These are phyloP conservation scores for Cephalotes varians DNA, from an alignment of 2,888 invertebrate species.

Conservation along the genomic window DNA sequence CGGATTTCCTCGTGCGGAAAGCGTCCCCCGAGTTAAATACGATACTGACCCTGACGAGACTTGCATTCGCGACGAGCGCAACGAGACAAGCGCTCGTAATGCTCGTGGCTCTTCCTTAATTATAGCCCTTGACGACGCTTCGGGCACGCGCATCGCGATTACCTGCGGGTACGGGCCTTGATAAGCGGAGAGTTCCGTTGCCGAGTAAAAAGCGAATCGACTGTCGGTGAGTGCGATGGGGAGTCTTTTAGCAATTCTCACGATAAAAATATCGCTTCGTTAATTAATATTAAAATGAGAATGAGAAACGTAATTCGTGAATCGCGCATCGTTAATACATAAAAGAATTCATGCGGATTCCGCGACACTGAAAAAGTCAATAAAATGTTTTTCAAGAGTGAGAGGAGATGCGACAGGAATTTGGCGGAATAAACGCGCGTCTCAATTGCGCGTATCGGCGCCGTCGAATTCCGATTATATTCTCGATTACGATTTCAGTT, in stretches of 20 bases:
- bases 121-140: neutral
- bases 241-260: neutral
- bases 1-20: slow-evolving; percentile 26
- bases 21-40: slow-evolving; percentile 30
- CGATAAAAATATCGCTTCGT: neutral
- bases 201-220: neutral
- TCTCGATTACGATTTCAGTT: neutral
- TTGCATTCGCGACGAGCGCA: slow-evolving; percentile 31
- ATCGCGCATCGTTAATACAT: neutral
- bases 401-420: neutral
- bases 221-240: neutral
- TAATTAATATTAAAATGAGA: slow-evolving; percentile 13
- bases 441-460: neutral
- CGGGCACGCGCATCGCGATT: neutral
- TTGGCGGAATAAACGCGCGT: neutral
- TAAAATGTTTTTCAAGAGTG: neutral
- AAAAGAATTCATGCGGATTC: neutral
- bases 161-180: neutral
- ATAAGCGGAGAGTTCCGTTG: neutral
- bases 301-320: neutral
- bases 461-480: neutral
- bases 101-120: slow-evolving; percentile 33
- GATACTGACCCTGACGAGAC: slow-evolving; percentile 47
- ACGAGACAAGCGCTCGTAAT: slow-evolving; percentile 25
- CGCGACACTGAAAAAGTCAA: neutral